Conservation (phyloP, 2,888 invertebrate species). For the Lasioglossum marginatum region DNA sequence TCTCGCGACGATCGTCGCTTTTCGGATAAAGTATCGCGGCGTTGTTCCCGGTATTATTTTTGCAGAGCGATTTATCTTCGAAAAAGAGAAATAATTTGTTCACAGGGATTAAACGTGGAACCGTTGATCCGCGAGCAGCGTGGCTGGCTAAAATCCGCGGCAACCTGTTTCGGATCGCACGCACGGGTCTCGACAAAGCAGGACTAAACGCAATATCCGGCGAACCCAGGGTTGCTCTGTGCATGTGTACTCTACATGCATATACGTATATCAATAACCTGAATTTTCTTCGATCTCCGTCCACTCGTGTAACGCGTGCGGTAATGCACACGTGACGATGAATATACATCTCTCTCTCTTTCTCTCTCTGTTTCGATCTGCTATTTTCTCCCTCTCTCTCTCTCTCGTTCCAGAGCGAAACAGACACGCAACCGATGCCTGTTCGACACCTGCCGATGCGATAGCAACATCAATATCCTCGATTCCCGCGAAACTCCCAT, state of each 20-base stretch:
- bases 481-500: slow-evolving; percentile 12
- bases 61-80: background rate
- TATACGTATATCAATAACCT: background rate
- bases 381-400: background rate
- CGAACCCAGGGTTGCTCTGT: background rate
- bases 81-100: slow-evolving; percentile 6
- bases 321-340: background rate
- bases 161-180: background rate
- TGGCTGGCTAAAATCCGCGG: background rate
- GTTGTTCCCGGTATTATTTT: background rate
- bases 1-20: background rate
- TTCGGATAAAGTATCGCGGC: background rate
- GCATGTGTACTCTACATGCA: background rate
- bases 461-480: slow-evolving; percentile 5
- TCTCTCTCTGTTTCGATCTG: background rate
- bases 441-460: slow-evolving; percentile 9
- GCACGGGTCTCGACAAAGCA: background rate
- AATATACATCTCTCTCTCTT: background rate
- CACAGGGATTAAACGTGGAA: background rate
- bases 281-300: slow-evolving; percentile 5
- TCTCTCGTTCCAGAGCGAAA: background rate
- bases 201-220: slow-evolving; percentile 13
- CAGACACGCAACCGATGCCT: slow-evolving; percentile 12
- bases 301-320: background rate
- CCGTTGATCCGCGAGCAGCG: background rate